These are phyloP conservation scores for Hecatera dysodea DNA, from an alignment of 2,888 invertebrate species.

Conservation along the genomic window DNA sequence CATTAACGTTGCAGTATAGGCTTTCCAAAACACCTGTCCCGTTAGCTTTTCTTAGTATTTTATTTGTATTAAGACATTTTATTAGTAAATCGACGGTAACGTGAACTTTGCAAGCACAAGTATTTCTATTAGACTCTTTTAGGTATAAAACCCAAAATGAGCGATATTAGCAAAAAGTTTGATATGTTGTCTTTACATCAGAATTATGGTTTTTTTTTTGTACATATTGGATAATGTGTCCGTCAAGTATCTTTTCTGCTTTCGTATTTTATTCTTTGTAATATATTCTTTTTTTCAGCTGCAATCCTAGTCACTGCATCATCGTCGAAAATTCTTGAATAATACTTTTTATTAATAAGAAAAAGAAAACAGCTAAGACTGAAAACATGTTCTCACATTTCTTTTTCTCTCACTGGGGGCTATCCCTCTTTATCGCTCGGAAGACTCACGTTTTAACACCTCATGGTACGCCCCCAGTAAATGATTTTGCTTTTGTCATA, in stretches of 20 bases:
- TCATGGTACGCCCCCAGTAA: too few species aligned
- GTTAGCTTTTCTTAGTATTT: neutral
- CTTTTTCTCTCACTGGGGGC: conserved; percentile 12
- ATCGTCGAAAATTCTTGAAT: conserved; percentile 27
- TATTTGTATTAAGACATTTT: conserved; percentile 10
- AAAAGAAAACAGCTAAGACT: too few species aligned
- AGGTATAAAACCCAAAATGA: conserved; percentile 26
- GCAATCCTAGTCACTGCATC: conserved; percentile 23
- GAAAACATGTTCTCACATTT: conserved; percentile 5
- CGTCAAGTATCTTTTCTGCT: conserved; percentile 15
- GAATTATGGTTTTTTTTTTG: conserved; percentile 15
- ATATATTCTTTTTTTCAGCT: conserved; percentile 36
- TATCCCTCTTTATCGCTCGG: too few species aligned
- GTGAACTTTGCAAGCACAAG: conserved; percentile 18
- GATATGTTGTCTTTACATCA: conserved; percentile 24
- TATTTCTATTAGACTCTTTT: conserved; percentile 19
- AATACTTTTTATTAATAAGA: conserved; percentile 1
- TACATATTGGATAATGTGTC: conserved; percentile 2
- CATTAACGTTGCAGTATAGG: conserved; percentile 6
- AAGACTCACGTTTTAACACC: too few species aligned
- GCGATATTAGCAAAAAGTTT: conserved; percentile 30
- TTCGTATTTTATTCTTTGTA: conserved; percentile 12
- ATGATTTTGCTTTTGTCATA: conserved; percentile 1
- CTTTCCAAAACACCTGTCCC: conserved; percentile 12
- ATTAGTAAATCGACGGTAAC: neutral